These are phyloP conservation scores for Anthoptus insignis DNA, from an alignment of 2,888 invertebrate species.

Conservation along the genomic window DNA sequence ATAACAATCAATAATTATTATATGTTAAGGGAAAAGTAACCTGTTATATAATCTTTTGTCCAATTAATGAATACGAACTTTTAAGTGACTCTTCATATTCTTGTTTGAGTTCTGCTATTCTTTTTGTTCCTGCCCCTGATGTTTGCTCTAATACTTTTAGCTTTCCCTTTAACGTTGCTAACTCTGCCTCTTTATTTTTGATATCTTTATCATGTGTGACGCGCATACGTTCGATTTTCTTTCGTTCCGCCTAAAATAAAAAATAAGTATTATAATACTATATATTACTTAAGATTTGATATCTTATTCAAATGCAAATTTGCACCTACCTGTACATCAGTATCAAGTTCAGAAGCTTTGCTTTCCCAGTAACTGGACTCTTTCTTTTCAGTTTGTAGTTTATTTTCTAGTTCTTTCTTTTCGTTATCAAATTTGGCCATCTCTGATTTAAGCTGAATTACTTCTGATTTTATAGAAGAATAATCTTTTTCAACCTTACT, in stretches of 20 bases:
- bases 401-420: slow-evolving; percentile 89
- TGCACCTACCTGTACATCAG: slow-evolving; percentile 82
- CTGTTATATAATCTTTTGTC: not conserved
- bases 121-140: slow-evolving; percentile 88
- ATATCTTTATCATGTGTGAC: slow-evolving; percentile 91
- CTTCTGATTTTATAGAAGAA: slow-evolving; percentile 73
- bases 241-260: slow-evolving; percentile 86
- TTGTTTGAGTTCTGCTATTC: slow-evolving; percentile 89
- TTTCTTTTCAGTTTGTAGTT: slow-evolving; percentile 87
- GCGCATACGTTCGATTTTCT: slow-evolving; percentile 89
- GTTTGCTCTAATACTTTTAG: slow-evolving; percentile 88
- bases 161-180: slow-evolving; percentile 92
- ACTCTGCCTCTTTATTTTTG: slow-evolving; percentile 92
- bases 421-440: slow-evolving; percentile 77
- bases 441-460: slow-evolving; percentile 73
- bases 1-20: no score
- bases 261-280: not conserved
- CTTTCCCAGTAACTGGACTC: slow-evolving; percentile 89
- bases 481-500: slow-evolving; percentile 81
- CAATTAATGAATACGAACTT: slow-evolving; percentile 83
- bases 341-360: slow-evolving; percentile 88
- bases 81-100: slow-evolving; percentile 89
- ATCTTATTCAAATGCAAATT: slow-evolving; percentile 7
- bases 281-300: not conserved
- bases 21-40: no score